Evolutionary conservation across 2,113 vertebrate species (phyloP).

Genomic region (Corythornis vintsioides): DNA sequence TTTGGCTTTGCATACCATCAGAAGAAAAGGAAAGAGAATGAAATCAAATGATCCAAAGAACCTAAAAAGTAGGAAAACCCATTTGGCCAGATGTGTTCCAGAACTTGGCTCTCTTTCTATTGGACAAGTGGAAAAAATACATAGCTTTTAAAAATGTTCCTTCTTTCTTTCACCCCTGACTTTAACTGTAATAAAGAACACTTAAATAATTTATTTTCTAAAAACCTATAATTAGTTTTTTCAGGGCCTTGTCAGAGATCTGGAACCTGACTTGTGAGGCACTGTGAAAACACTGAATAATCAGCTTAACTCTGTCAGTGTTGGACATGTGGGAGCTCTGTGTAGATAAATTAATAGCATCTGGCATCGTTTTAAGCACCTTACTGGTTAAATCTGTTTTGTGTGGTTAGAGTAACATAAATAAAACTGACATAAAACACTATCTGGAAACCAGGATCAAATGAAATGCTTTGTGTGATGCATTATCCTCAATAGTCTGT

Average conservation of each 20-base stretch:
- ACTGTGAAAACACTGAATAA: background rate
- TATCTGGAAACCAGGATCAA: background rate
- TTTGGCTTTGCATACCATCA: background rate
- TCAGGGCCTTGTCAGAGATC: background rate
- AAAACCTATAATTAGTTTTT: background rate
- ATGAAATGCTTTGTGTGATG: background rate
- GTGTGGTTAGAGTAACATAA: background rate
- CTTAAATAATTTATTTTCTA: background rate
- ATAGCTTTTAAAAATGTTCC: too few relatives aligned
- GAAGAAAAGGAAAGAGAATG: background rate
- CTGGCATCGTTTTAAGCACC: background rate
- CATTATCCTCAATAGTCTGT: background rate
- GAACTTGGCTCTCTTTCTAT: background rate
- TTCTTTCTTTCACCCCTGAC: background rate
- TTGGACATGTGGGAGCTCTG: background rate
- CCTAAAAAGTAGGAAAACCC: background rate
- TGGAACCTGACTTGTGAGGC: background rate
- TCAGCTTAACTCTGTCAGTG: background rate
- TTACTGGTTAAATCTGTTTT: background rate
- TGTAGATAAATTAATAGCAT: background rate
- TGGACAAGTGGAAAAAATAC: background rate
- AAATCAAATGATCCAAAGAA: background rate
- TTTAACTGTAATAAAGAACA: background rate
- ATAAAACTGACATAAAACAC: background rate
- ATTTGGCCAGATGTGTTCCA: background rate